Percentiles rank a stretch among this genome's conserved stretches.
These are phyloP conservation scores for Dermolepida albohirtum DNA, from an alignment of 2,888 invertebrate species.

Conservation along the genomic window DNA sequence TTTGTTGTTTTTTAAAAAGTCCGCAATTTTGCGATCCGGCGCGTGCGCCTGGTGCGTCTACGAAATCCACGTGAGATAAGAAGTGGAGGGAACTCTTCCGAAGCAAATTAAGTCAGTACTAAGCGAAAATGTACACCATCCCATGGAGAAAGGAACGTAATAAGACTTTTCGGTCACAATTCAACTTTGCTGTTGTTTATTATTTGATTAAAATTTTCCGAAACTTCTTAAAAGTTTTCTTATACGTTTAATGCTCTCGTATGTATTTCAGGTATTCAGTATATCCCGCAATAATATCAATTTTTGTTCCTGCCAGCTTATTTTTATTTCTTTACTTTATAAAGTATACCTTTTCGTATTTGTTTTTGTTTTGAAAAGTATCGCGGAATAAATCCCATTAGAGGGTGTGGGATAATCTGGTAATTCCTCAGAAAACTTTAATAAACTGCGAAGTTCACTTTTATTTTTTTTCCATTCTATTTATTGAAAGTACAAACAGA, in stretches of 20 bases:
- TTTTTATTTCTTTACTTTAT: slow-evolving; percentile 12
- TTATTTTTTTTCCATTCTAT: not conserved
- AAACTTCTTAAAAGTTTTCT: slow-evolving; percentile 29
- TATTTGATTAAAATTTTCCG: slow-evolving; percentile 41
- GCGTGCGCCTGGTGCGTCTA: not conserved
- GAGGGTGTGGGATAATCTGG: not conserved
- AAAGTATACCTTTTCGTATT: too few species aligned
- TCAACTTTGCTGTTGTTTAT: slow-evolving; percentile 37
- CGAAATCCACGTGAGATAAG: not conserved
- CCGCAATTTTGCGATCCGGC: slow-evolving; percentile 7
- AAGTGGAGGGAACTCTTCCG: slow-evolving; percentile 26
- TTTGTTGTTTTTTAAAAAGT: not conserved
- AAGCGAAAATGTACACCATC: slow-evolving; percentile 28
- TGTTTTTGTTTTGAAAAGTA: too few species aligned
- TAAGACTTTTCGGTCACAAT: slow-evolving; percentile 38
- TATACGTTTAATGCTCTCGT: slow-evolving; percentile 31
- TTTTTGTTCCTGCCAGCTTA: slow-evolving; percentile 13
- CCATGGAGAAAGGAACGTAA: slow-evolving; percentile 24
- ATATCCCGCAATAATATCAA: slow-evolving; percentile 15
- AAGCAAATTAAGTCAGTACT: slow-evolving; percentile 35
- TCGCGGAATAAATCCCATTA: not conserved
- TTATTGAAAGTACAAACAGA: not conserved
- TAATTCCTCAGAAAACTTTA: slow-evolving; percentile 7
- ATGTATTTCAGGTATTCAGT: slow-evolving; percentile 24
- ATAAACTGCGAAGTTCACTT: slow-evolving; percentile 1